Percentiles rank a stretch among this genome's conserved stretches.
These are phyloP conservation scores for Zoanthus solanderi DNA, from an alignment of 92 coral and sea anemone genomes.

Conservation along the genomic window DNA sequence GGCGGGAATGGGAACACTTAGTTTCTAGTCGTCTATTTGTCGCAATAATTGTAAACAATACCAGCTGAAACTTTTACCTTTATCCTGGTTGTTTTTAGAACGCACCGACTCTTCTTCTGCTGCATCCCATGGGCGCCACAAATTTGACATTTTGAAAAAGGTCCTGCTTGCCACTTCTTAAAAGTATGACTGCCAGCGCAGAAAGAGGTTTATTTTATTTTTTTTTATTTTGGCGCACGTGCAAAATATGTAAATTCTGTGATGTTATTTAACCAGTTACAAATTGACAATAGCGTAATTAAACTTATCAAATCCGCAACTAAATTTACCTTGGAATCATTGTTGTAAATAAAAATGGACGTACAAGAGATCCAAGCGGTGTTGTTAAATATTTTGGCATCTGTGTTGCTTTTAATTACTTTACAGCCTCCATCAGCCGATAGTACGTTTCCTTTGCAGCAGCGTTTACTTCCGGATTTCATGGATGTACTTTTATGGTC, in stretches of 20 bases:
- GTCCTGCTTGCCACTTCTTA: slow-evolving; percentile 9
- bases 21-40: slow-evolving; percentile 9
- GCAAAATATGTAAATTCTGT: slow-evolving; percentile 7
- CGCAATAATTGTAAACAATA: slow-evolving; percentile 11
- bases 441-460: slow-evolving; percentile 35
- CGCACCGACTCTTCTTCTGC: slow-evolving; percentile 12
- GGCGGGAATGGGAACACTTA: no score
- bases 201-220: background rate
- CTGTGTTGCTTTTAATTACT: slow-evolving; percentile 11
- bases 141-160: slow-evolving; percentile 7
- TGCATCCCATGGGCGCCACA: slow-evolving; percentile 18
- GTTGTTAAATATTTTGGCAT: slow-evolving; percentile 47
- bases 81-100: slow-evolving; percentile 8
- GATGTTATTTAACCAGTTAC: slow-evolving; percentile 7
- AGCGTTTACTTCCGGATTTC: slow-evolving; percentile 51
- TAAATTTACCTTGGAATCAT: slow-evolving; percentile 12
- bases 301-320: slow-evolving; percentile 15
- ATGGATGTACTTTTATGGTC: slow-evolving; percentile 37
- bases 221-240: slow-evolving; percentile 9
- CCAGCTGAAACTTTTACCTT: slow-evolving; percentile 4
- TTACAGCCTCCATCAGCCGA: slow-evolving; percentile 38
- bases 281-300: slow-evolving; percentile 11
- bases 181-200: slow-evolving; percentile 20
- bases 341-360: slow-evolving; percentile 36
- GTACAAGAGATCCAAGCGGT: slow-evolving; percentile 35